Evolutionary conservation across 2,797 vertebrate species (phyloP), one percentile per base, ranked within the genome.

Genomic region (Smutsia temminckii): DNA sequence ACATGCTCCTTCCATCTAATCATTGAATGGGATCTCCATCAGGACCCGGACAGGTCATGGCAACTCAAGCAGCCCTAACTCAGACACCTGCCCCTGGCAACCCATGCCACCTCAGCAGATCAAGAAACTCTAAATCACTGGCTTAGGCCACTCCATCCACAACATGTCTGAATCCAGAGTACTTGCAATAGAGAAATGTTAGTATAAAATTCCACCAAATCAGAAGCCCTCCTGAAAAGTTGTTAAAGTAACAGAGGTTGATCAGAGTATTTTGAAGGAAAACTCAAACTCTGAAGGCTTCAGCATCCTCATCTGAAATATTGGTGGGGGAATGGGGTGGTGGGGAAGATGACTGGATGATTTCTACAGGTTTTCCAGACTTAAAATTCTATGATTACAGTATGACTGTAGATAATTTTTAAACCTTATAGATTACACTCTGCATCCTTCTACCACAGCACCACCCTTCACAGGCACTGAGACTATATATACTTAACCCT

Each of bases 151-250:
- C 37, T 61, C n/a, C 21, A 85, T 59, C 21, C 12, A 66, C 17
- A 16, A 68, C 16, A 27, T 63, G 5, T 25, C 27, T 81, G 89
- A 75, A 95, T 94, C 32, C 3, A 69, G 74, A 79, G 12, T 42
- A 78, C 59, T 71, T 61, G 17, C 27, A 29, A 72, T 72, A 81
- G 86, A 89, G 5, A 51, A 32, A 12, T 83, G 87, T 40, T 89
- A 49, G 83, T 46, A 78, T 27, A 57, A 74, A 85, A 92, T 63
- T 94, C 72, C 92, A 64, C 85, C 69, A 81, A 72, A 85, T 8
- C 59, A 51, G 74, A 69, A 63, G 18, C 4, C 42, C 10, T 79
- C 55, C n/a, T 27, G 85, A 20, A 42, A 94, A 87, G 32, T 25
- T 89, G 37, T 63, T 71, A 27, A 90, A 95, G 37, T 80, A 78